Evolutionary conservation across 1,140 invertebrate genomes (phyloP).

Genomic region (Aphidius gifuensis): DNA sequence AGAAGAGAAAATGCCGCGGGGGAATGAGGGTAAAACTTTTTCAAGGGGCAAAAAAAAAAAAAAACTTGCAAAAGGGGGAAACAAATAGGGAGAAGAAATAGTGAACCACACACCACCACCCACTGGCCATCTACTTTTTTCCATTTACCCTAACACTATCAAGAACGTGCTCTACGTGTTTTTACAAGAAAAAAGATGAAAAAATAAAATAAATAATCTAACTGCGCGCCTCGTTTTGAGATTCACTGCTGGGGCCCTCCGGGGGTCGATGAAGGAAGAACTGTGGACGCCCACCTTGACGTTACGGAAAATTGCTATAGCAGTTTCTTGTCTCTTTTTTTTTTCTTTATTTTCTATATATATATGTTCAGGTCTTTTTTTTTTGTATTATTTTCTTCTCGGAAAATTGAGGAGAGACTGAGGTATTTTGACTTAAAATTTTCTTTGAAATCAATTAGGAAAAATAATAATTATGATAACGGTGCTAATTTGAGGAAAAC

Average conservation of each 20-base stretch:
- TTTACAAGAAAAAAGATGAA: slow-evolving; percentile 19
- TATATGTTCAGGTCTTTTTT: no score
- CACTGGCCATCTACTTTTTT: slow-evolving; percentile 39
- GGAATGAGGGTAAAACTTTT: slow-evolving; percentile 26
- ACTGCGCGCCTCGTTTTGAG: slow-evolving; percentile 25
- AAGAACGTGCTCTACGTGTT: slow-evolving; percentile 19
- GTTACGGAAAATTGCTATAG: slow-evolving; percentile 28
- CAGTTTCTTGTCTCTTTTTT: no score
- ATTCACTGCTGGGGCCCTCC: slow-evolving; percentile 3
- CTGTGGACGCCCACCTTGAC: neutral
- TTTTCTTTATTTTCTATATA: no score
- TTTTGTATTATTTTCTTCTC: no score
- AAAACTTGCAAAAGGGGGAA: no score
- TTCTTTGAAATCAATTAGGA: no score
- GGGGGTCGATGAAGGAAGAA: no score
- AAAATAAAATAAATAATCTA: slow-evolving; percentile 9
- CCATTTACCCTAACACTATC: slow-evolving; percentile 9
- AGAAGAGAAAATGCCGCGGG: slow-evolving; percentile 20
- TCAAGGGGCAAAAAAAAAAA: slow-evolving; percentile 3
- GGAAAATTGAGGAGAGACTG: no score
- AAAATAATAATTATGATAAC: no score
- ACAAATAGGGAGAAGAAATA: slow-evolving; percentile 17
- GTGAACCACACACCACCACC: slow-evolving; percentile 33
- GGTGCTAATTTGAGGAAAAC: no score
- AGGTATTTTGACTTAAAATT: no score